Base-by-base conservation (phyloP, 2,113 vertebrate genomes). In the Rhipidura dahli region DNA sequence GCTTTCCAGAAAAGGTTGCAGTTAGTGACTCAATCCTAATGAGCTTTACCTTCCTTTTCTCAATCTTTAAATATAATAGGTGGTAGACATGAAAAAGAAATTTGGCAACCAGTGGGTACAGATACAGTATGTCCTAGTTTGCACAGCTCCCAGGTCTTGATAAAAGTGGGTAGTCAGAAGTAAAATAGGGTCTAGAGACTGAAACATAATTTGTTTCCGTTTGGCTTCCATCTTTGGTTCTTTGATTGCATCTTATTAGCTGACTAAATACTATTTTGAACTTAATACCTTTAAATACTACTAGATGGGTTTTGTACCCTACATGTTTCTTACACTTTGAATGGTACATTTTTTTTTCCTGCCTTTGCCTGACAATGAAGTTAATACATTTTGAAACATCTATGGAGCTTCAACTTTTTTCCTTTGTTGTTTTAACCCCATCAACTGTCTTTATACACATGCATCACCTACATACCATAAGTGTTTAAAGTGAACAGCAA, bases 401-500 rank as follows among this genome's bases (percentile, higher is more conserved):
- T 68, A 33, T 1, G 18, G 49, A 70, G 30, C 30, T 87, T n/a
- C 5, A 14, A 5, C 2, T 22, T 72, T 70, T 64, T 49, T 66
- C 30, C 24, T 64, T 44, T 49, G 3, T 24, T 73, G 20, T 61
- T 80, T 66, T 66, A 80, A 49, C 10, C 17, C 30, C 50, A 80
- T 47, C 51, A 80, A 18, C 14, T 89, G 28, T 70, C 75, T 37
- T 42, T 22, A 28, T 73, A 60, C 45, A 50, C 47, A 35, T 30
- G 65, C 80, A 85, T 96, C 77, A 85, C 87, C 49, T 63, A 70
- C 16, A 47, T 68, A 92, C 88, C 78, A 51, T 49, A 85, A 82
- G 45, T 51, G 76, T 71, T 79, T 95, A 96, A 89, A 96, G 42
- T 23, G n/a, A 86, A 69, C 45, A 96, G 87, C 65, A 93, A 92